Evolutionary conservation across 2,113 vertebrate genomes (phyloP).

Genomic region (Leptobrachium ailaonicum): DNA sequence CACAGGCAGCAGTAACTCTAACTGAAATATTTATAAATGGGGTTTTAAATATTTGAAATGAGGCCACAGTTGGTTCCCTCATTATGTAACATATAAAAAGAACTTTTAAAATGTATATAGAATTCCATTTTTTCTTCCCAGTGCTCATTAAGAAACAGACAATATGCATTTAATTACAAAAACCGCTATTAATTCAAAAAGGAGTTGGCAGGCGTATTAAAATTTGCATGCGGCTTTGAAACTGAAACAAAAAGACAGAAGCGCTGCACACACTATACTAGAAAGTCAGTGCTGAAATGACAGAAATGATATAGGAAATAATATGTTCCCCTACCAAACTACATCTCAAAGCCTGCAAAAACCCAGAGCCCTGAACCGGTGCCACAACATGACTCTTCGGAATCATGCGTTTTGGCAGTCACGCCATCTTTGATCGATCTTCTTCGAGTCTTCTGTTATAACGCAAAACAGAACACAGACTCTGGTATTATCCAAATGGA

Average conservation of each 20-base stretch:
- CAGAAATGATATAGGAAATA: neutral
- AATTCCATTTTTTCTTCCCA: conserved; percentile 20
- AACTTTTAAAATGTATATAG: conserved; percentile 17
- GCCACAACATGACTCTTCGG: neutral
- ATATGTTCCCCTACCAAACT: neutral
- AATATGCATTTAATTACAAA: conserved; percentile 42
- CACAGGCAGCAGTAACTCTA: neutral
- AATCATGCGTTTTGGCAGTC: no score
- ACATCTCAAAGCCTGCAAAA: neutral
- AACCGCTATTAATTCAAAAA: conserved; percentile 24
- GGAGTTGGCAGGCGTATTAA: conserved; percentile 31
- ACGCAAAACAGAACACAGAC: no score
- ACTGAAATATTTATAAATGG: conserved; percentile 12
- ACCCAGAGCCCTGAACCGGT: neutral
- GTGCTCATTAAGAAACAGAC: conserved; percentile 33
- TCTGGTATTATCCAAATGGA: no score
- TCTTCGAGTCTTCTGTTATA: no score
- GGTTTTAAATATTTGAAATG: conserved; percentile 9
- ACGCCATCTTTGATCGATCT: no score
- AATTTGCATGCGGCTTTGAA: conserved; percentile 25
- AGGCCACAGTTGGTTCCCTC: conserved; percentile 17
- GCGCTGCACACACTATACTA: neutral
- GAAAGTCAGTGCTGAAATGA: neutral
- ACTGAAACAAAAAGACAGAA: conserved; percentile 4
- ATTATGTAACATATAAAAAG: conserved; percentile 17